phyloP scores from a whole-genome alignment of 2,113 vertebrate species.

The Puntigrus tetrazona region DNA sequence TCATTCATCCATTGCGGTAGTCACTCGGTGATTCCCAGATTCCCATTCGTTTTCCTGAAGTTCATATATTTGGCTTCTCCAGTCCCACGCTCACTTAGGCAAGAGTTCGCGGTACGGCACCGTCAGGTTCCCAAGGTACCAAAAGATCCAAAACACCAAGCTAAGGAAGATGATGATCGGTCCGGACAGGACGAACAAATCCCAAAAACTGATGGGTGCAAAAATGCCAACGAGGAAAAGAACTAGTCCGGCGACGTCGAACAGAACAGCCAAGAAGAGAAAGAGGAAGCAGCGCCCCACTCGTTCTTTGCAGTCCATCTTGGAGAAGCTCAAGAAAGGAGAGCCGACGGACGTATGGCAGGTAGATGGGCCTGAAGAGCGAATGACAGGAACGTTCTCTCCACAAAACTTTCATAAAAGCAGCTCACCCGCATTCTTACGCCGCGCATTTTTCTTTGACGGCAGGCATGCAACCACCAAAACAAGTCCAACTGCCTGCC shows the following conservation, averaged over 20 bases:
- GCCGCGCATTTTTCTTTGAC: constrained; percentile 1
- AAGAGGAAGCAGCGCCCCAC: constrained; percentile 63
- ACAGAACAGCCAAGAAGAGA: constrained; percentile 72
- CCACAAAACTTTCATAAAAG: neutral
- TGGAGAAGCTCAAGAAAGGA: neutral
- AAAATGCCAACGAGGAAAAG: constrained; percentile 82
- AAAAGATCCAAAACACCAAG: constrained; percentile 84
- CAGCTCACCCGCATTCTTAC: constrained; percentile 14
- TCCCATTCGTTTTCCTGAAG: neutral
- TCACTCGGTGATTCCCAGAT: neutral
- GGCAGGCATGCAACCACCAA: constrained; percentile 50
- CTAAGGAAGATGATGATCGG: constrained; percentile 83
- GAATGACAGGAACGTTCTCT: neutral
- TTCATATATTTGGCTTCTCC: neutral
- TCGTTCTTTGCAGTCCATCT: constrained; percentile 56
- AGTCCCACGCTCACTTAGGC: constrained; percentile 31
- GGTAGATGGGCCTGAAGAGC: neutral
- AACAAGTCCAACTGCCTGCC: constrained; percentile 13
- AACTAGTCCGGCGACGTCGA: constrained; percentile 75
- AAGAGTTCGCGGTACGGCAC: constrained; percentile 73
- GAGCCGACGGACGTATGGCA: neutral
- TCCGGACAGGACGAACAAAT: constrained; percentile 84
- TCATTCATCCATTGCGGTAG: neutral
- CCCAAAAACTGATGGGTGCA: constrained; percentile 78
- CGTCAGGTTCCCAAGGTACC: constrained; percentile 83